Conservation (phyloP, 2,888 invertebrate species). For the Argyra leucocephala region DNA sequence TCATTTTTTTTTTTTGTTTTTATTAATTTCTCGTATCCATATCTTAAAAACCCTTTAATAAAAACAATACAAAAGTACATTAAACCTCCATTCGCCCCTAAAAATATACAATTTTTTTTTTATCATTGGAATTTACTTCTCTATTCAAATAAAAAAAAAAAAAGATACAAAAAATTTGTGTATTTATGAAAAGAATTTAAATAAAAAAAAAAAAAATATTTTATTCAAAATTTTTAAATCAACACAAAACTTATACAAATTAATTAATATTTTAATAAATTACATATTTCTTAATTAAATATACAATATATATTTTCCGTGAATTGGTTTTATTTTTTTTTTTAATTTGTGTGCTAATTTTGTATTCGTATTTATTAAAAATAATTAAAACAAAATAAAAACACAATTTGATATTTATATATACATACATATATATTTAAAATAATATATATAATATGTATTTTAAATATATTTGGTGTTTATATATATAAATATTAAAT, state of each 20-base stretch:
- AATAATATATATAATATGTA: slow-evolving; percentile 12
- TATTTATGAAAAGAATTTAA: neutral
- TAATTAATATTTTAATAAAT: slow-evolving; percentile 8
- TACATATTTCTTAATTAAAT: slow-evolving; percentile 9
- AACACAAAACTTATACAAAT: slow-evolving; percentile 3
- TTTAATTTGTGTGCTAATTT: slow-evolving; percentile 37
- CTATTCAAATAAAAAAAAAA: too few relatives aligned
- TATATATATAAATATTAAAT: too few relatives aligned
- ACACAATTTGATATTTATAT: slow-evolving; percentile 22
- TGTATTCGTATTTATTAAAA: slow-evolving; percentile 35
- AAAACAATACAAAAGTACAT: neutral
- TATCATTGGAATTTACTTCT: neutral
- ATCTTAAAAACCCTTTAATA: too few relatives aligned
- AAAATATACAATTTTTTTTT: neutral
- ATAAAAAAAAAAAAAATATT: neutral
- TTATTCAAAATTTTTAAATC: slow-evolving; percentile 2
- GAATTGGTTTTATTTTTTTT: slow-evolving; percentile 38
- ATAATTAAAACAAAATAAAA: slow-evolving; percentile 15
- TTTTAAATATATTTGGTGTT: too few relatives aligned
- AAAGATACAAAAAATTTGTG: neutral
- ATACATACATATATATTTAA: slow-evolving; percentile 16
- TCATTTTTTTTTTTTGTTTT: too few relatives aligned
- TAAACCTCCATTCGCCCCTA: neutral
- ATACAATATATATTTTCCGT: slow-evolving; percentile 36
- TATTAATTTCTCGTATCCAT: too few relatives aligned